phyloP scores from a whole-genome alignment of 2,888 invertebrate species.

The Pammene aurita region DNA sequence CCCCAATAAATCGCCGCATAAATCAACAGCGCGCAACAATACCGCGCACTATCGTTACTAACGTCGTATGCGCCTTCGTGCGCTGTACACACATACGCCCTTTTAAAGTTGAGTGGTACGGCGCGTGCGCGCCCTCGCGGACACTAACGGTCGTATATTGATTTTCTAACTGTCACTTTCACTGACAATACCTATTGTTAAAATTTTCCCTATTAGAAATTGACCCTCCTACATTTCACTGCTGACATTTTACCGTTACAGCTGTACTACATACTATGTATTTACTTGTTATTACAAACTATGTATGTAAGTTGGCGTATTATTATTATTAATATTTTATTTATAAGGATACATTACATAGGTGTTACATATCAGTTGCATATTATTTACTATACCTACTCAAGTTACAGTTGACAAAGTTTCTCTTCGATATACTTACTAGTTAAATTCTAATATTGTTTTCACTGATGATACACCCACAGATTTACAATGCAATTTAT shows the following conservation, averaged over 20 bases:
- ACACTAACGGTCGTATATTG: conserved; percentile 81
- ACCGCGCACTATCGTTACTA: neutral
- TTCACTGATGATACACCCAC: no score
- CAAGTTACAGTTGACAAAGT: no score
- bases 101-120: conserved; percentile 47
- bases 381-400: neutral
- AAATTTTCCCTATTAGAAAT: neutral
- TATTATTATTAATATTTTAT: no score
- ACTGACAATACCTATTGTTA: conserved; percentile 42
- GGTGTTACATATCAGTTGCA: neutral
- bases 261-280: no score
- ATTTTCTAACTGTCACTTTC: conserved; percentile 80
- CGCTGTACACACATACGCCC: conserved; percentile 13
- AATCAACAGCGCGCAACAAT: conserved; percentile 51
- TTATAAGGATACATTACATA: no score
- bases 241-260: neutral
- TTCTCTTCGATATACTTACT: no score
- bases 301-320: no score
- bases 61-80: neutral
- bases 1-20: conserved; percentile 59
- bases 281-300: no score
- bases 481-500: neutral
- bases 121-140: conserved; percentile 79
- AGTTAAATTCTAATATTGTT: no score
- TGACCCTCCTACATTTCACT: neutral